These are phyloP conservation scores for Aphaenogaster floridana DNA, from an alignment of 1,140 invertebrate species.

Conservation along the genomic window DNA sequence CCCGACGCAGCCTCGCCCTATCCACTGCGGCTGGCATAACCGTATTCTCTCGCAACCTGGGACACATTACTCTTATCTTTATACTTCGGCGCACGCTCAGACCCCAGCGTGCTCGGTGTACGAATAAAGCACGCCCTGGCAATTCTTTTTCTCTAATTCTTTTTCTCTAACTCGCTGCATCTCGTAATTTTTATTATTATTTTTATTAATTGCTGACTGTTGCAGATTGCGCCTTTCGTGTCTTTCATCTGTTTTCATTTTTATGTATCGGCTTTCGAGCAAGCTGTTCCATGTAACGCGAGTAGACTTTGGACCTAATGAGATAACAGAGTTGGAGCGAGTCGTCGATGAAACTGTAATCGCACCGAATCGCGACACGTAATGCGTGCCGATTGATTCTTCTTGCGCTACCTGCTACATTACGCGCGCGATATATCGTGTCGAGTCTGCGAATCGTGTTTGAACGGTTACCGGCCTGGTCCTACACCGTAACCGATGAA, in stretches of 20 bases:
- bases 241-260: neutral
- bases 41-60: constrained; percentile 73
- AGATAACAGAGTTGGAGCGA: neutral
- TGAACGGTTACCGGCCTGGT: constrained; percentile 83
- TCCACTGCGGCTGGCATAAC: constrained; percentile 71
- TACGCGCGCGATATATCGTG: constrained; percentile 44
- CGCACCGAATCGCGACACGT: neutral
- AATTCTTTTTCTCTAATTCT: constrained; percentile 3
- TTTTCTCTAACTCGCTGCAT: neutral
- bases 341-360: constrained; percentile 34
- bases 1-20: constrained; percentile 75
- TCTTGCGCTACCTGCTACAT: constrained; percentile 10
- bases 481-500: constrained; percentile 84
- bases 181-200: constrained; percentile 6
- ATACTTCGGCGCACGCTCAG: constrained; percentile 47
- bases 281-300: neutral
- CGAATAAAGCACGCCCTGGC: neutral
- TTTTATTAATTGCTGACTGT: neutral
- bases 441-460: constrained; percentile 77
- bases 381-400: constrained; percentile 25
- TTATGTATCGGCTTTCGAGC: neutral
- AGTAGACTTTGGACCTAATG: neutral
- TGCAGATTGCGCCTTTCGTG: neutral
- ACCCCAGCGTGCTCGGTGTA: neutral
- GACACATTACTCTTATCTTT: constrained; percentile 79